A percentile compares a stretch with the other conserved stretches of the same genome.
phyloP scores from a whole-genome alignment of 1,140 invertebrate genomes.

The Diabrotica undecimpunctata region DNA sequence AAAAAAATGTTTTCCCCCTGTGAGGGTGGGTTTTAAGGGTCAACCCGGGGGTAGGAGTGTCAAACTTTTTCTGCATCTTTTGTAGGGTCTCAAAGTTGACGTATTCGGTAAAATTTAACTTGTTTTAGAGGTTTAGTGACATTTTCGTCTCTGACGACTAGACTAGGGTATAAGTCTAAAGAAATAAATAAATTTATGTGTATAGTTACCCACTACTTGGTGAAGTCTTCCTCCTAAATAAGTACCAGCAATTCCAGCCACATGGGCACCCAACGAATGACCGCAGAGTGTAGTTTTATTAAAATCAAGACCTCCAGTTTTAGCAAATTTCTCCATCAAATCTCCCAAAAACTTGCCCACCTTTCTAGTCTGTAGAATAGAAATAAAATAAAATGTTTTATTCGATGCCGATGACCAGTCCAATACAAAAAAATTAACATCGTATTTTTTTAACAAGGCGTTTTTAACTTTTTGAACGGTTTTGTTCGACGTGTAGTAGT shows the following conservation, averaged over 20 bases:
- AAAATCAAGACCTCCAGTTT: not conserved
- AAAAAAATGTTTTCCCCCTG: too few relatives aligned
- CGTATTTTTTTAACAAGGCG: not conserved
- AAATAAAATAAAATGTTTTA: not conserved
- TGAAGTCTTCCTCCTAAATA: not conserved
- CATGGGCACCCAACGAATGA: not conserved
- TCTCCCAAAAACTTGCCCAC: too few relatives aligned
- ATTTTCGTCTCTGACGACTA: too few relatives aligned
- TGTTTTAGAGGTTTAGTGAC: too few relatives aligned
- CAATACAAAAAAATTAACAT: not conserved
- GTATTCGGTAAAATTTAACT: too few relatives aligned
- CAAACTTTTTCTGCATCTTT: too few relatives aligned
- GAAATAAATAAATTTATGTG: too few relatives aligned
- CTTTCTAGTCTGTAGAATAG: not conserved
- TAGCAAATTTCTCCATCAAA: not conserved
- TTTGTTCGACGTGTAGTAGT: not conserved
- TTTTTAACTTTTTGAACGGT: not conserved
- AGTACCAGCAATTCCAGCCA: not conserved
- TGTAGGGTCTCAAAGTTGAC: too few relatives aligned
- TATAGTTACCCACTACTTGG: not conserved
- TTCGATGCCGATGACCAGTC: not conserved
- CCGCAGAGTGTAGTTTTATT: not conserved
- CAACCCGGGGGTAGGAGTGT: too few relatives aligned
- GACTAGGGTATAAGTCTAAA: too few relatives aligned
- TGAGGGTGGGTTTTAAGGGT: too few relatives aligned